phyloP scores from a whole-genome alignment of 1,140 invertebrate genomes.

The Heterodera carotae region DNA sequence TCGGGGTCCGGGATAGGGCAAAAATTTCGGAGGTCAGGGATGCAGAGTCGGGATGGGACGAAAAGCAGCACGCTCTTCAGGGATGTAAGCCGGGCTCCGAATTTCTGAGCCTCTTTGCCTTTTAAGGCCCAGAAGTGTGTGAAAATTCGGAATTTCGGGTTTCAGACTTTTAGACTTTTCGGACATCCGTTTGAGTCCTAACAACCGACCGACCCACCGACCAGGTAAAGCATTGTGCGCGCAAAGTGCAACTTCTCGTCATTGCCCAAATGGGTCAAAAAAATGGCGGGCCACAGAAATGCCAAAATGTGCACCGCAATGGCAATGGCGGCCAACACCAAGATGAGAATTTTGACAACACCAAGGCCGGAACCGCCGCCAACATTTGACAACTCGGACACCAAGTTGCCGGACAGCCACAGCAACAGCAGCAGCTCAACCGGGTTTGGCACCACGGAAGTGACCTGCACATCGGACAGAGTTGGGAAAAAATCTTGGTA shows the following conservation, averaged over 20 bases:
- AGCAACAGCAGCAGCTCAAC: slow-evolving; percentile 93
- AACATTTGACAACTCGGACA: slow-evolving; percentile 94
- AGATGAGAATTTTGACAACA: slow-evolving; percentile 74
- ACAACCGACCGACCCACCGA: no score
- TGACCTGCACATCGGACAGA: slow-evolving; percentile 68
- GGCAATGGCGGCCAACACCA: slow-evolving; percentile 87
- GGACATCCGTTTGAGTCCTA: no score
- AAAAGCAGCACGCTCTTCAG: no score
- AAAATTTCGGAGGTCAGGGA: no score
- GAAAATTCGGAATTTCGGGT: no score
- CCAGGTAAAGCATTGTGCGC: slow-evolving; percentile 63
- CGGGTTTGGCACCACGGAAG: slow-evolving; percentile 76
- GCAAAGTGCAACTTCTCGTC: slow-evolving; percentile 65
- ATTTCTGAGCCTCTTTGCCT: no score
- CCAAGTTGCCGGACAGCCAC: slow-evolving; percentile 89
- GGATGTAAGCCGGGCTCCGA: no score
- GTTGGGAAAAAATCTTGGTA: slow-evolving; percentile 1
- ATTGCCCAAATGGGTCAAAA: slow-evolving; percentile 69
- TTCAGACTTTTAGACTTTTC: no score
- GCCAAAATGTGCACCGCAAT: slow-evolving; percentile 86
- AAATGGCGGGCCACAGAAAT: slow-evolving; percentile 67
- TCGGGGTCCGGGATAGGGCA: no score
- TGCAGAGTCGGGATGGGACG: no score
- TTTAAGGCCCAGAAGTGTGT: no score
- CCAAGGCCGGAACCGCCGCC: slow-evolving; percentile 90